Base-by-base conservation (phyloP, 2,113 vertebrate genomes). In the Hiodon alosoides region DNA sequence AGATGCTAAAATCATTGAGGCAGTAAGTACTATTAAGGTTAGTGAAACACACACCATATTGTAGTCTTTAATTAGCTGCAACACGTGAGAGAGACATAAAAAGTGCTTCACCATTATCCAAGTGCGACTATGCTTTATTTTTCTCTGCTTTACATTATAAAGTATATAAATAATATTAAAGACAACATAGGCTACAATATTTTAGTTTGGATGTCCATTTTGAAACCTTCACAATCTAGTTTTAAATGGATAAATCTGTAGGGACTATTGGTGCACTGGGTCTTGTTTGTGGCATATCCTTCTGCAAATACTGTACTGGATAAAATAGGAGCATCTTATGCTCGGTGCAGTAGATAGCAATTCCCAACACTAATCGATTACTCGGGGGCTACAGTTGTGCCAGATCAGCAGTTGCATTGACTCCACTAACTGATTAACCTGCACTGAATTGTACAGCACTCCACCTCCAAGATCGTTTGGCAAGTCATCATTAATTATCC, bases 381-480 rank as follows among this genome's bases (percentile, higher is more conserved):
- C 72, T 74, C 68, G 61, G 67, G 76, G 77, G 59, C 51, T 11
- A 64, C n/a, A 62, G 60, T 66, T 59, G 75, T 76, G 77, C 78
- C 62, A 62, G 81, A 78, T 84, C 85, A 84, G 79, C 81, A 79
- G 76, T 65, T 70, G 58, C 77, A 77, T 76, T 71, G 74, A 72
- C 74, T 77, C 31, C 65, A 55, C 76, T 71, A 76, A 77, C 81
- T 80, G 76, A 86, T 83, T 82, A 82, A 81, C 73, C 74, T 72
- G 76, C 75, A 76, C 66, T 76, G 79, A 83, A 82, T 83, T 57
- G 77, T 72, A 79, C 73, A 64, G 31, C 8, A 46, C 77, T 77
- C 71, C 10, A 51, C 77, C 77, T 67, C 48, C 79, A 65, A 50
- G 68, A 80, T 59, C 69, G 61, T 67, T 67, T 74, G 75, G 67